Percentiles rank a stretch among this genome's conserved stretches.
Conservation (phyloP, 2,797 vertebrate species). For the Uromys caudimaculatus region DNA sequence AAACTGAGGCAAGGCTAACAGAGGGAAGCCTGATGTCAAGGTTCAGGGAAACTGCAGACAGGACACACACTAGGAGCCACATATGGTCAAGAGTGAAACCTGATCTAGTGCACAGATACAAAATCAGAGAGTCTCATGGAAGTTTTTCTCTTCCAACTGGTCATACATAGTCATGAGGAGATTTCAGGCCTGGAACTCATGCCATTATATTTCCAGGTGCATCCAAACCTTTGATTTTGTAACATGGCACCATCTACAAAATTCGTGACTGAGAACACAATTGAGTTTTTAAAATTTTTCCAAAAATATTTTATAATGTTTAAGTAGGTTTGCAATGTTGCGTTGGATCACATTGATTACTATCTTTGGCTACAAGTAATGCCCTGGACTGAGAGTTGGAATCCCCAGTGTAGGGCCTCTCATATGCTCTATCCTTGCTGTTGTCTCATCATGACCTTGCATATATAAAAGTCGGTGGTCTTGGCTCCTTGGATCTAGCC, state of each 20-base stretch:
- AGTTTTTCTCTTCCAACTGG: not conserved
- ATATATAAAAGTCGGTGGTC: not conserved
- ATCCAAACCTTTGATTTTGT: not conserved
- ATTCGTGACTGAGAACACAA: not conserved
- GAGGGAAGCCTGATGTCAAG: not conserved
- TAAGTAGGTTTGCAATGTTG: not conserved
- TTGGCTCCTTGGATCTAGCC: not conserved
- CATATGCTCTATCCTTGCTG: not conserved
- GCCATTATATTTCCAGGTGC: not conserved
- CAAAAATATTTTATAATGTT: not conserved
- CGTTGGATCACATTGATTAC: not conserved
- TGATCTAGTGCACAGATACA: not conserved
- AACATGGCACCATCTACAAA: not conserved
- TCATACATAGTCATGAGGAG: too few relatives aligned
- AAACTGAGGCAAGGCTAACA: not conserved
- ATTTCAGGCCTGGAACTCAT: not conserved
- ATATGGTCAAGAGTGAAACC: not conserved
- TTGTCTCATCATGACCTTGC: not conserved
- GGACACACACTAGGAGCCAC: not conserved
- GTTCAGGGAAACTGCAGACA: not conserved
- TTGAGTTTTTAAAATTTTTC: not conserved
- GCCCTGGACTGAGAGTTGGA: not conserved
- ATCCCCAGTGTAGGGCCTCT: not conserved
- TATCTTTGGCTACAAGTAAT: not conserved
- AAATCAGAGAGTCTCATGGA: not conserved